A percentile compares a stretch with the other conserved stretches of the same genome.
phyloP scores from a whole-genome alignment of 1,140 invertebrate species.

The Lordiphosa mommai region DNA sequence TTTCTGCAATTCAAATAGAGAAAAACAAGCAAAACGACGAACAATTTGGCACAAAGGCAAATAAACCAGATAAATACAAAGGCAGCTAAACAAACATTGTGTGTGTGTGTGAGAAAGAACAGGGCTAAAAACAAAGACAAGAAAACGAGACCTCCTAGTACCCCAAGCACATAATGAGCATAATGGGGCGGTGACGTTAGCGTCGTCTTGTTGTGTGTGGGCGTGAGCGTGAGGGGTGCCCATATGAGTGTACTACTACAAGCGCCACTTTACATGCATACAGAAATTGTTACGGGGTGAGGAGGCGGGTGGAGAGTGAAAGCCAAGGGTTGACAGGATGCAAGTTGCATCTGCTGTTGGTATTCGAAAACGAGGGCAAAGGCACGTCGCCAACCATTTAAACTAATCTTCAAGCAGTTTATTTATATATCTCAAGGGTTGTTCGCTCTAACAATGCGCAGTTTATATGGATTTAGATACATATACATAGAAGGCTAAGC shows the following conservation, averaged over 20 bases:
- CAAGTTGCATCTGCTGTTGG: conserved; percentile 1
- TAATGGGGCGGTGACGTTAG: background rate
- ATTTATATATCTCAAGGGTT: conserved; percentile 19
- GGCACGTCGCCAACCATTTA: conserved; percentile 16
- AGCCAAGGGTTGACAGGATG: conserved; percentile 2
- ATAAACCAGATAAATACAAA: conserved; percentile 18
- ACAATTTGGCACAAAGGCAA: conserved; percentile 7
- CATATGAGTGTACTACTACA: background rate
- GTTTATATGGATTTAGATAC: background rate
- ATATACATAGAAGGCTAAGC: background rate
- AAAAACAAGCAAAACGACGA: conserved; percentile 1
- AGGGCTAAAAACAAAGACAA: conserved; percentile 2
- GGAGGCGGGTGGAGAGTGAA: background rate
- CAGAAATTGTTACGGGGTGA: conserved; percentile 4
- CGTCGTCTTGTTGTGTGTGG: conserved; percentile 1
- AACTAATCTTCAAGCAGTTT: conserved; percentile 17
- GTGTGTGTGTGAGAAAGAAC: no score
- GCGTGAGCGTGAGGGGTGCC: background rate
- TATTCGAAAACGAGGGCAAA: conserved; percentile 10
- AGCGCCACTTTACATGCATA: conserved; percentile 1
- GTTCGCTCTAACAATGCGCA: conserved; percentile 8
- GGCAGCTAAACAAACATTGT: background rate
- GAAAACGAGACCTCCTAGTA: conserved; percentile 6
- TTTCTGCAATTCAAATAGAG: background rate
- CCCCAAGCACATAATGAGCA: conserved; percentile 16